Percentiles rank a stretch among this genome's conserved stretches.
phyloP scores from a whole-genome alignment of 2,113 vertebrate species.

The Paramormyrops kingsleyae region DNA sequence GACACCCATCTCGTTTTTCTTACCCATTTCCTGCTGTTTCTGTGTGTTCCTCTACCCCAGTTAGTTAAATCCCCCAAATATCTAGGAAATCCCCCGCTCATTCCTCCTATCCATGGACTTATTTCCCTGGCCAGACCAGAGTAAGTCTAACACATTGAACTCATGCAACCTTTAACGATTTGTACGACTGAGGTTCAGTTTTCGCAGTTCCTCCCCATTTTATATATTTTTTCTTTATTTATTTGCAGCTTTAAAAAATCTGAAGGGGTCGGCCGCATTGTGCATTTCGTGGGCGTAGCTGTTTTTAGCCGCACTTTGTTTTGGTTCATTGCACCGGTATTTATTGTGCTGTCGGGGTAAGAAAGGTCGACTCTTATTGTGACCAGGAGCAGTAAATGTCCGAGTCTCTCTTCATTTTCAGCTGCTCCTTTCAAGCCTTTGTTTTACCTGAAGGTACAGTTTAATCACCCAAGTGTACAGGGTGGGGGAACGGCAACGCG shows the following conservation, averaged over 20 bases:
- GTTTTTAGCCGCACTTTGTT: background rate
- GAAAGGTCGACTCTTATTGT: background rate
- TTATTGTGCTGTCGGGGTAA: background rate
- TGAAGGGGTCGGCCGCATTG: background rate
- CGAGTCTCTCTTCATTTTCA: background rate
- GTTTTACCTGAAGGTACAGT: background rate
- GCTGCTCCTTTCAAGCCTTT: constrained; percentile 10
- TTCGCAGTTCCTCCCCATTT: background rate
- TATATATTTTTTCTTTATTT: background rate
- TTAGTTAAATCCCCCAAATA: background rate
- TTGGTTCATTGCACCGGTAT: background rate
- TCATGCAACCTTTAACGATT: background rate
- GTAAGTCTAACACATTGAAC: background rate
- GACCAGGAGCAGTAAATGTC: background rate
- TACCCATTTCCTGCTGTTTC: background rate
- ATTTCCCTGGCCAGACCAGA: background rate
- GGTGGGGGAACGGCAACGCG: background rate
- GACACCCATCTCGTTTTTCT: background rate
- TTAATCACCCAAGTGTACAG: background rate
- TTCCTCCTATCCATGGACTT: background rate
- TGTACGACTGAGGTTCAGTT: background rate
- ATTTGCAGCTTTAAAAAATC: background rate
- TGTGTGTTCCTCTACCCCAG: background rate
- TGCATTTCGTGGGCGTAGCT: background rate
- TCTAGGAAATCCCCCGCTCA: background rate